Base-by-base conservation (phyloP, 2,888 invertebrate species). In the Sussaba pulchella region DNA sequence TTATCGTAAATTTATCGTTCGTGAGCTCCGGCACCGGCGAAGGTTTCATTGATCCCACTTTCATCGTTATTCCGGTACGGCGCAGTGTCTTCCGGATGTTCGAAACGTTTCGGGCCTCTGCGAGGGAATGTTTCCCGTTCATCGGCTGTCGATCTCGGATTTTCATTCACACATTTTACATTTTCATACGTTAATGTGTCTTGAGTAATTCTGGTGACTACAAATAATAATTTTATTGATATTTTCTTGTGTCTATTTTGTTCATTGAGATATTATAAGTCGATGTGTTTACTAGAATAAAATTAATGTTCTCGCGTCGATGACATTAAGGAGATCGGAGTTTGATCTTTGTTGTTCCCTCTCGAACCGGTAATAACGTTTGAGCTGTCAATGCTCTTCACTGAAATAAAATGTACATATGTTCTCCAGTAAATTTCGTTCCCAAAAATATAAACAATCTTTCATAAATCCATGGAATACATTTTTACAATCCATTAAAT, bases 1-100 rank as follows among this genome's bases (percentile, higher is more conserved):
- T 84, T 83, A 83, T 84, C 81, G 77, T 83, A 70, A 84, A 84
- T 84, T 84, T 84, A 84, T 83, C 59, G 83, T 57, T 78, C 73
- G 61, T 74, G 72, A 63, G 52, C 59, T 67, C 74, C 31, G 31
- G 74, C 54, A 66, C 72, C 70, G 81, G 64, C 78, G 79, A 80
- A 76, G 50, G 75, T 84, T 84, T 67, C 84, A 84, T 82, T 84
- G 83, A 83, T 82, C 81, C 82, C 79, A 82, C 80, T 84, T 80
- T 83, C 82, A 78, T 83, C 82, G 78, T 73, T 52, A 64, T 74
- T 66, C 57, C 64, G 66, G 59, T 41, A 31, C 17, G 4, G n/a
- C 41, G 50, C 59, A 12, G 24, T 41, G 45, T 52, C 61, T 70
- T 67, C 72, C 50, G 52, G 8, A 52, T 24, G 50, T 66, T 41